Evolutionary conservation across 2,888 invertebrate species (phyloP).

Genomic region (Antheraea assamensis): DNA sequence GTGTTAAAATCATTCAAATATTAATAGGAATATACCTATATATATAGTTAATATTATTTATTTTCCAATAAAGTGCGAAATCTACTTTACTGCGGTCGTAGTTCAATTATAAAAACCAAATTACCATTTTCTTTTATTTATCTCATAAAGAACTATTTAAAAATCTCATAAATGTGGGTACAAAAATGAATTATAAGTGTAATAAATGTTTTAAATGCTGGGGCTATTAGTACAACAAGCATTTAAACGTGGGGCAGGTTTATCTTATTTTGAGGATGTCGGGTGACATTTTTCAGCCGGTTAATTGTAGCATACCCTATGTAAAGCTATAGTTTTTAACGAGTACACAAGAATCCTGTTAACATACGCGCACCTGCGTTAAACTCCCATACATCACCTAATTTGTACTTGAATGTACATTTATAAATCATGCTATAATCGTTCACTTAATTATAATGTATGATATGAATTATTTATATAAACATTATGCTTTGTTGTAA

Average conservation of each 20-base stretch:
- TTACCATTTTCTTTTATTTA: not conserved
- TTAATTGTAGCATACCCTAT: constrained; percentile 65
- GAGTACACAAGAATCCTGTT: constrained; percentile 56
- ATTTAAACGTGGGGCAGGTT: constrained; percentile 57
- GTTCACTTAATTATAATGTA: not conserved
- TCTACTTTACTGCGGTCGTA: not conserved
- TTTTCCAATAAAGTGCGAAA: not conserved
- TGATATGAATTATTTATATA: constrained; percentile 2
- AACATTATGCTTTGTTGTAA: not conserved
- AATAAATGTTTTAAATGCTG: constrained; percentile 32
- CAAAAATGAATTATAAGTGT: not conserved
- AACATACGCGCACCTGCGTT: constrained; percentile 59
- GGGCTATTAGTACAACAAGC: constrained; percentile 44
- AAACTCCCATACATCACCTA: constrained; percentile 40
- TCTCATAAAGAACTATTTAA: not conserved
- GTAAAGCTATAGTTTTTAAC: constrained; percentile 64
- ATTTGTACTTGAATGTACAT: constrained; percentile 33
- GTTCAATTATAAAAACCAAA: not conserved
- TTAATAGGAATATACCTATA: too few species aligned
- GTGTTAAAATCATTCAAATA: too few species aligned
- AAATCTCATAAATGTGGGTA: not conserved
- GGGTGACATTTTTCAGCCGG: constrained; percentile 72
- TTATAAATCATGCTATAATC: constrained; percentile 26
- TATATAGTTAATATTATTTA: too few species aligned
- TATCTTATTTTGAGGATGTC: constrained; percentile 67